phyloP scores from a whole-genome alignment of 2,113 vertebrate genomes.

The Centropus unirufus region DNA sequence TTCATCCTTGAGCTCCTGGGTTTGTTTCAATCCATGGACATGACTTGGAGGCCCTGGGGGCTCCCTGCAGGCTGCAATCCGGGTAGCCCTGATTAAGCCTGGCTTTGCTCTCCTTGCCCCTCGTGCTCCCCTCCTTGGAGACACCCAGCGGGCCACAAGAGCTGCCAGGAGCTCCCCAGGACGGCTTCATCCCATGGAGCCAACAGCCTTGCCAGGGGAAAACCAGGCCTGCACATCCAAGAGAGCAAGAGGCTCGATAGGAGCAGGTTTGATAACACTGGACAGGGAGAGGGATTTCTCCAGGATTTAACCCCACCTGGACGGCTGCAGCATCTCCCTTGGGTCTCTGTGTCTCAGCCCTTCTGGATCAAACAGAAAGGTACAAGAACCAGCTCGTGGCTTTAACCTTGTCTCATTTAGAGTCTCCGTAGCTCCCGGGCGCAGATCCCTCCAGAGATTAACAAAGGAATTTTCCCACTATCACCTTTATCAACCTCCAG shows the following conservation, averaged over 20 bases:
- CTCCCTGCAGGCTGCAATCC: background rate
- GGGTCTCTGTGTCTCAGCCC: background rate
- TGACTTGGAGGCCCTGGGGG: background rate
- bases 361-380: background rate
- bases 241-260: background rate
- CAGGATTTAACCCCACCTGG: background rate
- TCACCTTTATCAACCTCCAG: background rate
- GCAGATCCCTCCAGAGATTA: background rate
- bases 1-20: background rate
- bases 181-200: background rate
- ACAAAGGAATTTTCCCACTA: background rate
- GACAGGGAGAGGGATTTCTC: background rate
- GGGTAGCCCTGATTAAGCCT: background rate
- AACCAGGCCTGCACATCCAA: background rate
- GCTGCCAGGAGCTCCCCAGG: background rate
- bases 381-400: background rate
- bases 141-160: background rate
- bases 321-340: background rate
- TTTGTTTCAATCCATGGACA: background rate
- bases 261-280: too few species aligned
- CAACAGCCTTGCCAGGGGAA: fast-evolving
- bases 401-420: background rate
- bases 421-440: background rate
- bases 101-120: background rate
- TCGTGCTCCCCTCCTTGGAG: background rate